Conservation (phyloP, 2,888 invertebrate genomes). For the Nomada hirtipes region DNA sequence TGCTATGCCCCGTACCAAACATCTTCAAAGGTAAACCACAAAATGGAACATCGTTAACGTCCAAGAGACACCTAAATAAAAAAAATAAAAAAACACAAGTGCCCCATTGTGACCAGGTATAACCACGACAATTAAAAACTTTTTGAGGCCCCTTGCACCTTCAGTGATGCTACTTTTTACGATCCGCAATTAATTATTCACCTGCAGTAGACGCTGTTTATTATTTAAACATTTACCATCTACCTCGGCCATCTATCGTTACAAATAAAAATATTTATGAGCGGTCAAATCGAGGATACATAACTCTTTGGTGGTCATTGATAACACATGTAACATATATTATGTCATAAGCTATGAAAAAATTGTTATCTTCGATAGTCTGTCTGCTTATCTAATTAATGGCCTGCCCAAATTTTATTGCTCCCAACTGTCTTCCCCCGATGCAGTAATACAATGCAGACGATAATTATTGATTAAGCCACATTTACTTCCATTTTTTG, state of each 20-base stretch:
- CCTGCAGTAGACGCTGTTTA: not conserved
- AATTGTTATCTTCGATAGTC: constrained; percentile 9
- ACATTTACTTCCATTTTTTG: too few species aligned
- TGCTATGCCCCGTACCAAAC: not conserved
- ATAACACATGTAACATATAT: not conserved
- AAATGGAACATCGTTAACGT: not conserved
- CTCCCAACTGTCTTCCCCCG: constrained; percentile 40
- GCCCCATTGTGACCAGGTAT: not conserved
- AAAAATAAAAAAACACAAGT: too few species aligned
- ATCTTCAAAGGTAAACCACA: not conserved
- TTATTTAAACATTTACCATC: not conserved
- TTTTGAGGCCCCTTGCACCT: not conserved
- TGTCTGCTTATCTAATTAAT: constrained; percentile 51
- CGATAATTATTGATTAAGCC: constrained; percentile 9
- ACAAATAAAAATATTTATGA: too few species aligned
- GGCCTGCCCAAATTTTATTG: constrained; percentile 42
- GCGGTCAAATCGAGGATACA: too few species aligned
- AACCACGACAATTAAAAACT: not conserved
- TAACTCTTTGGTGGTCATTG: not conserved
- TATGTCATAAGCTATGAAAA: too few species aligned
- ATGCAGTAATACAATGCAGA: not conserved
- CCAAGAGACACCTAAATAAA: not conserved
- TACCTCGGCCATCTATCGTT: too few species aligned
- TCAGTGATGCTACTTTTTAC: constrained; percentile 1
- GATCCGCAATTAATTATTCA: not conserved